Base-by-base conservation (phyloP, 2,888 invertebrate species). In the Gisinianus flammeolus region DNA sequence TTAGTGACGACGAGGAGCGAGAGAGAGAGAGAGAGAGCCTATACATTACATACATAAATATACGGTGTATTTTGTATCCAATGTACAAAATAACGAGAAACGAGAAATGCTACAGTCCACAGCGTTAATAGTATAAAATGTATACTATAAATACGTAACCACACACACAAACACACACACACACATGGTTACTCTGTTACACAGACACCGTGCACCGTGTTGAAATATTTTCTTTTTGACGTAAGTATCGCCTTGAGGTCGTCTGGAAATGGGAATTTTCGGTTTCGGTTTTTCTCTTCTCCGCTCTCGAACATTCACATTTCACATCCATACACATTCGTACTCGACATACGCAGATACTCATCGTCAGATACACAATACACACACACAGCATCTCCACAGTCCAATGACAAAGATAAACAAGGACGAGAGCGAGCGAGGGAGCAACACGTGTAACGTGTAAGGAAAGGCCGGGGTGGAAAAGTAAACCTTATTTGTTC, bases 401-500 rank as follows among this genome's bases (percentile, higher is more conserved):
- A 62, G 2, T 26, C 28, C 62, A 62, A 62, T 26, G 26, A 62
- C 62, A 62, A 62, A 62, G 62, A 62, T 62, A 62, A 62, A 62
- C 62, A 62, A 28, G 26, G 62, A 26, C 62, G 16, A 62, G 62
- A 62, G 28, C 62, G 28, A 28, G 26, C 28, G 16, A 26, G 16
- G 28, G 62, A 62, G 28, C 24, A 62, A 62, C 62, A 62, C 62
- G 62, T 62, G 62, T 62, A 62, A 26, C 4, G 22, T 24, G 22
- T 24, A 24, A 58, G 58, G 22, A 26, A 16, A 28, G 2, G 62
- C 26, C 2, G 24, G 26, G 24, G 28, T 22, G 62, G 62, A 5
- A 62, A 62, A 62, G 62, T 62, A 62, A 62, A 62, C 62, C 24
- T 68, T 68, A 68, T 68, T 68, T 68, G n/a, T 22, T 68, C 16